A percentile compares a stretch with the other conserved stretches of the same genome.
phyloP scores from a whole-genome alignment of 2,113 vertebrate genomes.

The Athene cunicularia region DNA sequence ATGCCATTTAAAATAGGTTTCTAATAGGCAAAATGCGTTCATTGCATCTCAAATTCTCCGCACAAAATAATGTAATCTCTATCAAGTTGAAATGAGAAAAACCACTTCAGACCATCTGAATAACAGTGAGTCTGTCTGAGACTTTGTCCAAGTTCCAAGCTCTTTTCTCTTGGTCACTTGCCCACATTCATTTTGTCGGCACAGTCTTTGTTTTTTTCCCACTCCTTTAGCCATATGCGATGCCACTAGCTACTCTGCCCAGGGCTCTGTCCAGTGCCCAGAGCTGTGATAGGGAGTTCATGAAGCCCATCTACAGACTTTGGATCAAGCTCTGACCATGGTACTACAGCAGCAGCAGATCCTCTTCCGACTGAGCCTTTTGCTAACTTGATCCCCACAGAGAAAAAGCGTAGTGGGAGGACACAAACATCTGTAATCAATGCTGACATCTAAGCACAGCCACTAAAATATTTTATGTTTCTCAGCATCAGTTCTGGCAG shows the following conservation, averaged over 20 bases:
- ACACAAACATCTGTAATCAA: not conserved
- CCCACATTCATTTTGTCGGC: not conserved
- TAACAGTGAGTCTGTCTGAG: not conserved
- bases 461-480: conserved; percentile 1
- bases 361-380: not conserved
- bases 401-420: not conserved
- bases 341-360: not conserved
- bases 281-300: not conserved
- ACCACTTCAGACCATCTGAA: not conserved
- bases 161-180: not conserved
- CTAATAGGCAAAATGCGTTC: not conserved
- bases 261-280: not conserved
- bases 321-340: not conserved
- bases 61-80: not conserved
- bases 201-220: not conserved
- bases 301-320: not conserved
- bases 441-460: not conserved
- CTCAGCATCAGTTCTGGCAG: not conserved
- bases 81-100: not conserved
- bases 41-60: not conserved
- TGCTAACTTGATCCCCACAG: not conserved
- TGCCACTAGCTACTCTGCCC: not conserved
- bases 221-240: not conserved
- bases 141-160: not conserved
- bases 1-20: not conserved